Evolutionary conservation across 2,113 vertebrate genomes (phyloP).

Genomic region (Nyctereutes procyonoides): DNA sequence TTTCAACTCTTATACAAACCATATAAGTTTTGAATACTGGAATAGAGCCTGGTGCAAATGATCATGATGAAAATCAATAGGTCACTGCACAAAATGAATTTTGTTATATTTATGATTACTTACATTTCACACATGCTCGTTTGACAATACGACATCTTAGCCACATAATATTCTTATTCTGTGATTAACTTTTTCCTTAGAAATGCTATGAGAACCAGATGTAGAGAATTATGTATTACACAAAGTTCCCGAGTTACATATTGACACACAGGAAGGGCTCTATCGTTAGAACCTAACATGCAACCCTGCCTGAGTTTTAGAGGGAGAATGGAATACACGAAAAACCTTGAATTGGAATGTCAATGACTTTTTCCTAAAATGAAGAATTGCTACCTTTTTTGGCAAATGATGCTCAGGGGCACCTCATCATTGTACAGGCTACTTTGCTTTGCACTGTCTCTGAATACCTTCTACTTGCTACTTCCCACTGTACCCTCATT

Average conservation of each 20-base stretch:
- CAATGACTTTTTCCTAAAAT: background rate
- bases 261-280: background rate
- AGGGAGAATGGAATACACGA: background rate
- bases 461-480: background rate
- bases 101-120: slow-evolving; percentile 3
- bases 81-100: background rate
- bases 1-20: background rate
- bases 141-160: background rate
- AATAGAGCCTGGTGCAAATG: background rate
- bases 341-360: background rate
- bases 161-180: slow-evolving; percentile 14
- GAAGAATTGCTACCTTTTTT: background rate
- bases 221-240: background rate
- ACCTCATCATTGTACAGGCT: background rate
- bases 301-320: background rate
- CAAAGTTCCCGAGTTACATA: background rate
- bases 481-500: background rate
- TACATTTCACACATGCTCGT: background rate
- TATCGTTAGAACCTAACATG: background rate
- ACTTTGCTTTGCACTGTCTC: background rate
- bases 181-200: background rate
- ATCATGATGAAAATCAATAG: background rate
- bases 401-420: background rate
- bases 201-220: background rate
- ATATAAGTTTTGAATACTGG: background rate